These are phyloP conservation scores for Caenorhabditis sp. DNA, from an alignment of 2,888 invertebrate species.

Conservation along the genomic window DNA sequence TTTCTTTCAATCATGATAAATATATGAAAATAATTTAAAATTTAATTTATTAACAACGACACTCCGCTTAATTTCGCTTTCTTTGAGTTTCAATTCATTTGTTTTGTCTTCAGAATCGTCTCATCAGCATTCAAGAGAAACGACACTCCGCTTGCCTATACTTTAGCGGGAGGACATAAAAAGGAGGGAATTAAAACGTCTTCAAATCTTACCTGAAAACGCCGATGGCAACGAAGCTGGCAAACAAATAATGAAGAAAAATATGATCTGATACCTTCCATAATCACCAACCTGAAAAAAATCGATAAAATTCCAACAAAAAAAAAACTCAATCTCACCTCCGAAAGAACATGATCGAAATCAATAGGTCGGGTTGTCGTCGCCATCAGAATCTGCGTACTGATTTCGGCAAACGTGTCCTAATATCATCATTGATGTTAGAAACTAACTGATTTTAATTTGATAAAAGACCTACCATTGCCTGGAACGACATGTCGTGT, in stretches of 20 bases:
- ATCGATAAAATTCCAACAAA: no score
- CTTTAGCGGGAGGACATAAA: not conserved
- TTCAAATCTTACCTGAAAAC: slow-evolving; percentile 45
- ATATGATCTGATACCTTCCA: slow-evolving; percentile 58
- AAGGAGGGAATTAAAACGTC: no score
- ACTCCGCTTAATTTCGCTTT: no score
- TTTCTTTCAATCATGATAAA: no score
- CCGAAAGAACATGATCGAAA: slow-evolving; percentile 47
- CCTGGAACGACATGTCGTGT: slow-evolving; percentile 33
- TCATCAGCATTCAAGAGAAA: no score
- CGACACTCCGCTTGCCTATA: no score
- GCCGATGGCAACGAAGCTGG: slow-evolving; percentile 65
- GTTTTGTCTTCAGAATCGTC: no score
- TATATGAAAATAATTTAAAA: no score
- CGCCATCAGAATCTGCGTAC: slow-evolving; percentile 43
- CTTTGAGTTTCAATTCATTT: no score
- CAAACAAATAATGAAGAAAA: slow-evolving; percentile 64
- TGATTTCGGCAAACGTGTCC: slow-evolving; percentile 52
- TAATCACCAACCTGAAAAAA: slow-evolving; percentile 58
- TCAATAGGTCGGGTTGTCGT: slow-evolving; percentile 42
- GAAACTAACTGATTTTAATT: not conserved
- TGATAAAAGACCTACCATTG: slow-evolving; percentile 27
- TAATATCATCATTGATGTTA: slow-evolving; percentile 9
- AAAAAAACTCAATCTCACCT: slow-evolving; percentile 22
- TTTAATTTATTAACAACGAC: no score